These are phyloP conservation scores for Dallia pectoralis DNA, from an alignment of 2,797 vertebrate genomes.

Conservation along the genomic window DNA sequence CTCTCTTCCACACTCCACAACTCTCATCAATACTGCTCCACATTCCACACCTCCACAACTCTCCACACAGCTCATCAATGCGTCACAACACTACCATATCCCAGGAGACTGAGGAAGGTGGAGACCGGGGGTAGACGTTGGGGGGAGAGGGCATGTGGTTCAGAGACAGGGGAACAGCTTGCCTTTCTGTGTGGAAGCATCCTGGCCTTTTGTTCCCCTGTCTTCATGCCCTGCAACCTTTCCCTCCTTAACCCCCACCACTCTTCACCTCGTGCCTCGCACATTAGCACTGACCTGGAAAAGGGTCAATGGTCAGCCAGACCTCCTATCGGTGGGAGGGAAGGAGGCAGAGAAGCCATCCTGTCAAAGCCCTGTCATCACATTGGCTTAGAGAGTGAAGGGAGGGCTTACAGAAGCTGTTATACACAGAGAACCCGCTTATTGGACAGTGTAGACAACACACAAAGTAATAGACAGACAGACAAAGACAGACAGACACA, in stretches of 20 bases:
- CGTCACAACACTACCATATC: slow-evolving; percentile 20
- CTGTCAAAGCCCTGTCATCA: neutral
- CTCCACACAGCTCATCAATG: neutral
- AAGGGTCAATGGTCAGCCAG: neutral
- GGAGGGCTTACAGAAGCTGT: no score
- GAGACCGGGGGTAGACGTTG: neutral
- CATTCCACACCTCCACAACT: no score
- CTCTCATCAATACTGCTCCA: no score
- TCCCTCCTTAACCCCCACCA: slow-evolving; percentile 11
- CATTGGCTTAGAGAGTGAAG: neutral
- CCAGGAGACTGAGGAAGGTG: slow-evolving; percentile 43
- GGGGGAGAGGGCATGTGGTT: slow-evolving; percentile 25
- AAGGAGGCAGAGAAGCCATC: neutral
- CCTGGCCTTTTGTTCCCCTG: slow-evolving; percentile 50
- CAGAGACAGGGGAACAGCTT: slow-evolving; percentile 45
- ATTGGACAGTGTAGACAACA: no score
- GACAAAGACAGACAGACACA: neutral
- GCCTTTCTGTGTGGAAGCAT: slow-evolving; percentile 44
- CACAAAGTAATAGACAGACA: neutral
- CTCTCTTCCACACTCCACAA: neutral
- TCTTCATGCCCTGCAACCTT: slow-evolving; percentile 31
- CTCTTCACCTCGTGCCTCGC: neutral
- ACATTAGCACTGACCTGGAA: neutral
- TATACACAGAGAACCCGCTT: no score
- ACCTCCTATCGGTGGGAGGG: neutral